A percentile compares a stretch with the other conserved stretches of the same genome.
Conservation (phyloP, 64 coral and sea anemone species). For the Cladopsammia gracilis region DNA sequence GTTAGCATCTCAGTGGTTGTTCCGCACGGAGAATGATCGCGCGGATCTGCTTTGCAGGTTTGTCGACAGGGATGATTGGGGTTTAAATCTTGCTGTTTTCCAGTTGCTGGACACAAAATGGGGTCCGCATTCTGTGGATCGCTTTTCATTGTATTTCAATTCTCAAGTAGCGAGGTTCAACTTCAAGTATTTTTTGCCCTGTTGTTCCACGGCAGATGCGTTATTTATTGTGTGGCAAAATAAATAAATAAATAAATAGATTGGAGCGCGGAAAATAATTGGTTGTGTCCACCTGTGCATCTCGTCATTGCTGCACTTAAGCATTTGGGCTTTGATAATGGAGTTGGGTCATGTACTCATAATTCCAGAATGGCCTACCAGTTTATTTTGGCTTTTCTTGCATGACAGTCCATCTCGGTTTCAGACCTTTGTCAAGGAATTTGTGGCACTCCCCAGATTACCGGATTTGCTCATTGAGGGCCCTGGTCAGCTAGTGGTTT, state of each 20-base stretch:
- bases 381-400: slow-evolving; percentile 70
- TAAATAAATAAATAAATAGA: too few relatives aligned
- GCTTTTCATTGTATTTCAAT: slow-evolving; percentile 56
- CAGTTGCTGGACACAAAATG: slow-evolving; percentile 37
- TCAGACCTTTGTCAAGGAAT: slow-evolving; percentile 35
- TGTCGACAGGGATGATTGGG: slow-evolving; percentile 68
- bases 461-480: slow-evolving; percentile 70
- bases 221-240: too few relatives aligned
- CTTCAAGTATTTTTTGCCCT: slow-evolving; percentile 56
- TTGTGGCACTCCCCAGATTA: slow-evolving; percentile 65
- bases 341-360: slow-evolving; percentile 44
- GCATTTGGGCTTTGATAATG: slow-evolving; percentile 38
- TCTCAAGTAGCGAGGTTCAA: slow-evolving; percentile 29
- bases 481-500: slow-evolving; percentile 45
- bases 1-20: slow-evolving; percentile 45
- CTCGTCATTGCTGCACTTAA: slow-evolving; percentile 53
- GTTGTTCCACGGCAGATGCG: slow-evolving; percentile 37
- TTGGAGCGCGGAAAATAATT: slow-evolving; percentile 70
- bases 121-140: slow-evolving; percentile 66
- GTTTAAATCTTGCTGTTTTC: slow-evolving; percentile 42
- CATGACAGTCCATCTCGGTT: slow-evolving; percentile 25
- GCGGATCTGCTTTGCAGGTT: slow-evolving; percentile 75
- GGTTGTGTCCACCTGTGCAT: slow-evolving; percentile 67
- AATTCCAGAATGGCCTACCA: slow-evolving; percentile 59
- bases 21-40: slow-evolving; percentile 43